phyloP scores from a whole-genome alignment of 2,113 vertebrate species.

The Pteropus alecto region DNA sequence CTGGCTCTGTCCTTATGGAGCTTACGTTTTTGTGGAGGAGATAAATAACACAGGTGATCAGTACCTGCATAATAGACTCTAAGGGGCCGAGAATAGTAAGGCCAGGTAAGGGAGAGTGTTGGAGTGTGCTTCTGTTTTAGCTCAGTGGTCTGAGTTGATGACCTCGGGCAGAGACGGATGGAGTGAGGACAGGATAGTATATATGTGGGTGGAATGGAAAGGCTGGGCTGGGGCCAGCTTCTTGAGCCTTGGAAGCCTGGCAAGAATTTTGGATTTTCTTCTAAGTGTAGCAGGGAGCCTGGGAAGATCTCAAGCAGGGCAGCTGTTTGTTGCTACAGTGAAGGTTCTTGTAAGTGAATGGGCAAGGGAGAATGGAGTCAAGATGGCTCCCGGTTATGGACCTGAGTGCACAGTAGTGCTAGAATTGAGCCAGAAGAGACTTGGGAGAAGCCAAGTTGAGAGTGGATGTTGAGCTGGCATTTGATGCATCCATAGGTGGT shows the following conservation, averaged over 20 bases:
- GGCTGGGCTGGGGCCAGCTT: neutral
- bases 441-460: neutral
- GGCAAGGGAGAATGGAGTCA: too few species aligned
- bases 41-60: neutral
- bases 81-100: neutral
- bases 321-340: neutral
- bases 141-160: neutral
- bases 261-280: neutral
- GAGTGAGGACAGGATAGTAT: neutral
- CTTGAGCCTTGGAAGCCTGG: neutral
- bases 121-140: neutral
- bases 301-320: neutral
- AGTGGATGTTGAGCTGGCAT: neutral
- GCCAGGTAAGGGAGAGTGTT: too few species aligned
- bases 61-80: neutral
- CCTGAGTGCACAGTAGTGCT: neutral
- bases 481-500: accelerated
- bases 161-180: neutral
- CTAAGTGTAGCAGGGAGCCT: neutral
- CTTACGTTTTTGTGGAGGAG: neutral
- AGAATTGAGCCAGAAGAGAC: neutral
- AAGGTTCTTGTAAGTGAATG: neutral
- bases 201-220: neutral
- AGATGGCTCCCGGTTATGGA: neutral
- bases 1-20: neutral